phyloP scores from a whole-genome alignment of 2,888 invertebrate genomes.

The Microdon myrmicae region DNA sequence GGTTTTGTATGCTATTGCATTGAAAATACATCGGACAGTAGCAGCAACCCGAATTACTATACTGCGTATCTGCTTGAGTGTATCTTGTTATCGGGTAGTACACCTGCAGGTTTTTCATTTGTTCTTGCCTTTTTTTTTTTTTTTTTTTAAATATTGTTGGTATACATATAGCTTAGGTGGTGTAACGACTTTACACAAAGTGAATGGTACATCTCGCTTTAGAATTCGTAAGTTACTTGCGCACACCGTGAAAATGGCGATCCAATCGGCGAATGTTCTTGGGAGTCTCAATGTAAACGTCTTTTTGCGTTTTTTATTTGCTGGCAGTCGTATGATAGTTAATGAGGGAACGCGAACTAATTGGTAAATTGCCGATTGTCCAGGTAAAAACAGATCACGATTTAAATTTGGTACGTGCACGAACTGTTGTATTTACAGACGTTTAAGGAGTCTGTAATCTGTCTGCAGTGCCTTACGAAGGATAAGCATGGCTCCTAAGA shows the following conservation, averaged over 20 bases:
- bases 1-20: slow-evolving; percentile 5
- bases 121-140: no score
- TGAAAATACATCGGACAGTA: slow-evolving; percentile 20
- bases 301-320: slow-evolving; percentile 9
- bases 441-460: slow-evolving; percentile 26
- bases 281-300: neutral
- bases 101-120: slow-evolving; percentile 26
- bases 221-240: slow-evolving; percentile 23
- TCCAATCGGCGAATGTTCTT: slow-evolving; percentile 3
- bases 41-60: slow-evolving; percentile 10
- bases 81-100: slow-evolving; percentile 33
- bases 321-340: slow-evolving; percentile 39
- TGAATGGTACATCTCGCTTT: slow-evolving; percentile 48
- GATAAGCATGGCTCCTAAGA: no score
- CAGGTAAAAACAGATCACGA: slow-evolving; percentile 46
- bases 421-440: slow-evolving; percentile 33
- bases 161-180: slow-evolving; percentile 32
- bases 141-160: no score
- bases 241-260: slow-evolving; percentile 31
- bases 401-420: slow-evolving; percentile 49
- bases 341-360: slow-evolving; percentile 46
- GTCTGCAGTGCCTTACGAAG: no score
- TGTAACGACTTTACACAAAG: slow-evolving; percentile 37
- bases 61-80: slow-evolving; percentile 19
- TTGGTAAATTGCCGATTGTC: slow-evolving; percentile 50